Percentiles rank a stretch among this genome's conserved stretches.
phyloP scores from a whole-genome alignment of 2,797 vertebrate species.

The Pseudomugil gertrudae region DNA sequence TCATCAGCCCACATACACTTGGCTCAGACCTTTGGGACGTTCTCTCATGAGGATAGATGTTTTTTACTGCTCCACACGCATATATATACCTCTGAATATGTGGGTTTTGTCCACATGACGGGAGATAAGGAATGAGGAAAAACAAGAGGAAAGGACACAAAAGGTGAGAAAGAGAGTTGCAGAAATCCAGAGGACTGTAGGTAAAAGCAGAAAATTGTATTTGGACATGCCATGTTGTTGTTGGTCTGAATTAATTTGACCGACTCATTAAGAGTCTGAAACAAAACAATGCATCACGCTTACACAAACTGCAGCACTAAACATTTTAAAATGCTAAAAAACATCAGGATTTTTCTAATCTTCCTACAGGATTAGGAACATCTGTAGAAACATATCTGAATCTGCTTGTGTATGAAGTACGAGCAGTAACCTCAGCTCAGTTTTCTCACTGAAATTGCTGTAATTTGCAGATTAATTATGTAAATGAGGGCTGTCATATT shows the following conservation, averaged over 20 bases:
- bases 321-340: neutral
- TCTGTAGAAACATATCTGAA: too few species aligned
- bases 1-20: slow-evolving; percentile 67
- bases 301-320: neutral
- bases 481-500: too few species aligned
- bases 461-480: too few species aligned
- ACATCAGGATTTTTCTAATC: neutral
- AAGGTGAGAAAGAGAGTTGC: slow-evolving; percentile 14
- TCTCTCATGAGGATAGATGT: slow-evolving; percentile 58
- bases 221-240: neutral
- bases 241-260: neutral
- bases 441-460: too few species aligned
- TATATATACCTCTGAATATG: slow-evolving; percentile 31
- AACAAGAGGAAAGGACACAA: slow-evolving; percentile 8
- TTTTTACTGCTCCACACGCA: slow-evolving; percentile 47
- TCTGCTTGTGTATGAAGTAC: too few species aligned
- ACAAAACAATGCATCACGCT: neutral
- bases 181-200: slow-evolving; percentile 13
- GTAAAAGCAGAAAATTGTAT: slow-evolving; percentile 18
- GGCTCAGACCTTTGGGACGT: slow-evolving; percentile 56
- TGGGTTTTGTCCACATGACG: slow-evolving; percentile 37
- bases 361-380: too few species aligned
- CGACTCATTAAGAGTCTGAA: neutral
- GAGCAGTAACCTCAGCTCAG: too few species aligned
- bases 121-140: slow-evolving; percentile 18